Percentiles rank a stretch among this genome's conserved stretches.
These are phyloP conservation scores for Ennomos erosarius DNA, from an alignment of 2,888 invertebrate genomes.

Conservation along the genomic window DNA sequence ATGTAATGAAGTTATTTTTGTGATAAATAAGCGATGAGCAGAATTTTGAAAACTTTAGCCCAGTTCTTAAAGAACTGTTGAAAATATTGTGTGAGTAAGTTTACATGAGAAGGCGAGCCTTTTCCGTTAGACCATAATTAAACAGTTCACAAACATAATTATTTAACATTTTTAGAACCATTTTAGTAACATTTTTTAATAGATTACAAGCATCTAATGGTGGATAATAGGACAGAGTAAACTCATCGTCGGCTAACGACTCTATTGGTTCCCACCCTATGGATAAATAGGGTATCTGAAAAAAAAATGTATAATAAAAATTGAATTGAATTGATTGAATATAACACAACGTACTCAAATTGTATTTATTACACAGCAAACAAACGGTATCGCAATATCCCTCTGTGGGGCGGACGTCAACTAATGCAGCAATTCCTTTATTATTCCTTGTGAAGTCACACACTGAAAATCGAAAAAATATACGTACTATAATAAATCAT, in stretches of 20 bases:
- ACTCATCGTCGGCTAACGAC: constrained; percentile 81
- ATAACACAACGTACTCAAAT: constrained; percentile 58
- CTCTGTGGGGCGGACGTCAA: constrained; percentile 70
- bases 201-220: no score
- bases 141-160: no score
- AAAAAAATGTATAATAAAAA: constrained; percentile 11
- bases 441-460: constrained; percentile 64
- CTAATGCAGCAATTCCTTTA: constrained; percentile 63
- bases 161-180: no score
- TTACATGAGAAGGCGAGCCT: no score
- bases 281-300: constrained; percentile 90
- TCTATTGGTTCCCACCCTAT: constrained; percentile 88
- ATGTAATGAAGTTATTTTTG: constrained; percentile 17
- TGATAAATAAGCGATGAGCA: not conserved
- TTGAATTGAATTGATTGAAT: no score
- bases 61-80: not conserved
- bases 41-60: not conserved
- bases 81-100: no score
- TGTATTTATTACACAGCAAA: constrained; percentile 69
- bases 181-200: no score
- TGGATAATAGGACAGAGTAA: constrained; percentile 85
- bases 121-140: no score
- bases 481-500: not conserved
- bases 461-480: constrained; percentile 55
- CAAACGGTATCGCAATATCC: constrained; percentile 74